Evolutionary conservation across 2,113 vertebrate genomes (phyloP).

Genomic region (Xenopus borealis): DNA sequence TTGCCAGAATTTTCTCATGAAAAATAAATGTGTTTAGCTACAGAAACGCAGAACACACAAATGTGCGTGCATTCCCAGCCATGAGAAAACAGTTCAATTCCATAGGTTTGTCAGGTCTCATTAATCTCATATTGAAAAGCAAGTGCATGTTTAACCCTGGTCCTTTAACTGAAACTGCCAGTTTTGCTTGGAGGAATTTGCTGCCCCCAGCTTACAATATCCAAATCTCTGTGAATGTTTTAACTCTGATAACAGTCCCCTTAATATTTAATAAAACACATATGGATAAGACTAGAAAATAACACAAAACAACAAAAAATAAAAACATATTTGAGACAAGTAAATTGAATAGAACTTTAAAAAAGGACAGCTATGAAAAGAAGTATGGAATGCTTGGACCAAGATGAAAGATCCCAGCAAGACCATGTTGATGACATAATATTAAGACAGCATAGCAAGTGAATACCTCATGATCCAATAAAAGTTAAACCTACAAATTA

Average conservation of each 20-base stretch:
- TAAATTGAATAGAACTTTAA: constrained; percentile 49
- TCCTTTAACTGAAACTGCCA: constrained; percentile 62
- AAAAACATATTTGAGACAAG: constrained; percentile 49
- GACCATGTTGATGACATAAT: constrained; percentile 5
- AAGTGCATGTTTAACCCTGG: constrained; percentile 30
- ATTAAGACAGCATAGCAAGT: constrained; percentile 9
- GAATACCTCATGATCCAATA: background rate
- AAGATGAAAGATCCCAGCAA: constrained; percentile 42
- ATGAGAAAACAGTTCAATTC: background rate
- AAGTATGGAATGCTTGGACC: constrained; percentile 45
- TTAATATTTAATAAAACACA: constrained; percentile 62
- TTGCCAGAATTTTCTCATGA: constrained; percentile 33
- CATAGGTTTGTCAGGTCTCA: constrained; percentile 58
- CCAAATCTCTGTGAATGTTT: constrained; percentile 46
- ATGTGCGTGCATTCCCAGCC: background rate
- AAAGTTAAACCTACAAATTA: background rate
- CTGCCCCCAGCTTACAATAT: constrained; percentile 44
- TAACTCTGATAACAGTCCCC: constrained; percentile 55
- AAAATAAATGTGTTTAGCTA: constrained; percentile 9
- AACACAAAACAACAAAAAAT: constrained; percentile 48
- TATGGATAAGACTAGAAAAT: constrained; percentile 50
- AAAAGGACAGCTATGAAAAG: constrained; percentile 5
- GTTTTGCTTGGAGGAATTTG: constrained; percentile 57
- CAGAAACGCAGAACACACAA: constrained; percentile 2
- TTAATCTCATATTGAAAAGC: constrained; percentile 55